These are phyloP conservation scores for Micromys minutus DNA, from an alignment of 2,113 vertebrate genomes.

Conservation along the genomic window DNA sequence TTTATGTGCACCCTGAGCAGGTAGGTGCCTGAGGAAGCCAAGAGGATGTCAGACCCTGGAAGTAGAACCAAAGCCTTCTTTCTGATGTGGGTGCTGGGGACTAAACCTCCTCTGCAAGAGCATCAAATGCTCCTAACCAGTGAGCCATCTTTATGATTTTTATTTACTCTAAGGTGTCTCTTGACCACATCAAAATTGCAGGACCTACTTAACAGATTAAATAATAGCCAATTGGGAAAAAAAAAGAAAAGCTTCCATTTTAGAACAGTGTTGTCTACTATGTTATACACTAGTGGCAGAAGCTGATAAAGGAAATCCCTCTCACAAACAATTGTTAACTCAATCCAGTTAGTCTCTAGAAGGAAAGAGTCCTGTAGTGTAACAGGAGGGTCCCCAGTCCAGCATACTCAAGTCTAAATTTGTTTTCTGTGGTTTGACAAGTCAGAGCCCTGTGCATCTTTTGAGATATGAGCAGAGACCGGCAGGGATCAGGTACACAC, in stretches of 20 bases:
- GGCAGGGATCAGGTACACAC: not conserved
- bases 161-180: conserved; percentile 9
- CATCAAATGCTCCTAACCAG: not conserved
- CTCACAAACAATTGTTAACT: not conserved
- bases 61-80: not conserved
- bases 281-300: not conserved
- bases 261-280: not conserved
- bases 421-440: not conserved
- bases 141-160: not conserved
- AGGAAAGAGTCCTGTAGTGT: not conserved
- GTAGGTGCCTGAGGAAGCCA: too few relatives aligned
- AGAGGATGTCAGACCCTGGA: not conserved
- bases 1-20: too few relatives aligned
- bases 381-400: not conserved
- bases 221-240: not conserved
- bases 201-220: conserved; percentile 19
- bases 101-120: not conserved
- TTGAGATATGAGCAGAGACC: not conserved
- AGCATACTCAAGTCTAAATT: not conserved
- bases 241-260: not conserved
- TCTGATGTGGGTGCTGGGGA: not conserved
- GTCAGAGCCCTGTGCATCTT: not conserved
- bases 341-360: not conserved
- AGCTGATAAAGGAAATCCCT: not conserved
- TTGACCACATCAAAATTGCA: conserved; percentile 8